phyloP scores from a whole-genome alignment of 2,888 invertebrate genomes.

The Axea sp. region DNA sequence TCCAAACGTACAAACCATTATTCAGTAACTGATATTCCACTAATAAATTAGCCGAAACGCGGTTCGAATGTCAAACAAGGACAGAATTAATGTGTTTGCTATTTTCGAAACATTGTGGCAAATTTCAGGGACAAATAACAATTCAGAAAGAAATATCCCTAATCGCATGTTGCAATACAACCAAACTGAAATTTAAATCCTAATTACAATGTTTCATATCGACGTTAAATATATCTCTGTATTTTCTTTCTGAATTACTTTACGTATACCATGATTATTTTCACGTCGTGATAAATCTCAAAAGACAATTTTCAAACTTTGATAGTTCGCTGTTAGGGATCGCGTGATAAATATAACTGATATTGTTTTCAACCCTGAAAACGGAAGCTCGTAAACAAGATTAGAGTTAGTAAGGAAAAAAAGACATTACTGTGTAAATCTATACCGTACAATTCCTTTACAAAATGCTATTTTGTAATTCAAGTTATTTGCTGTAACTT shows the following conservation, averaged over 20 bases:
- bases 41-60: conserved; percentile 15
- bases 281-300: conserved; percentile 13
- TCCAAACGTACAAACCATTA: conserved; percentile 10
- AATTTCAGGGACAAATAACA: conserved; percentile 16
- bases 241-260: neutral
- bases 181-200: neutral
- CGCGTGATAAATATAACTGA: conserved; percentile 26
- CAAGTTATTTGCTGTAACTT: too few relatives aligned
- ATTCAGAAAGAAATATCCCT: conserved; percentile 3
- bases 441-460: too few relatives aligned
- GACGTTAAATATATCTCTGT: neutral
- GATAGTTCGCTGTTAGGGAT: conserved; percentile 14
- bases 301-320: conserved; percentile 29
- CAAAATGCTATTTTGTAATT: too few relatives aligned
- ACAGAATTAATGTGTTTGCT: conserved; percentile 38
- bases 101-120: conserved; percentile 14
- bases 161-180: neutral
- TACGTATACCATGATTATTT: conserved; percentile 14
- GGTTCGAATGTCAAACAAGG: conserved; percentile 1
- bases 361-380: conserved; percentile 24
- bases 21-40: conserved; percentile 26
- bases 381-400: too few relatives aligned
- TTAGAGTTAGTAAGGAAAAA: too few relatives aligned
- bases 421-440: too few relatives aligned
- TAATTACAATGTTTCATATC: conserved; percentile 11